Conservation (phyloP, 2,113 vertebrate genomes). For the Leptosomus discolor region DNA sequence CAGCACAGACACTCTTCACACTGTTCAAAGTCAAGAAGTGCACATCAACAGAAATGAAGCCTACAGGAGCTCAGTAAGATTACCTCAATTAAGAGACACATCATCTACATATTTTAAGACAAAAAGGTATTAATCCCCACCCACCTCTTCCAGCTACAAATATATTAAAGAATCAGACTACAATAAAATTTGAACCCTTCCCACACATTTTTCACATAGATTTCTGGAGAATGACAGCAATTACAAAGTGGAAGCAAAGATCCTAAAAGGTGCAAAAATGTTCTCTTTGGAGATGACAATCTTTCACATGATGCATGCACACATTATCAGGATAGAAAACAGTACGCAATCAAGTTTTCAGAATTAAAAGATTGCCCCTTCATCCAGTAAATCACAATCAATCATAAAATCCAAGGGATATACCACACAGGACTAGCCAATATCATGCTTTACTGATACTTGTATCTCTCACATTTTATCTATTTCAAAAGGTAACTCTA, state of each 20-base stretch:
- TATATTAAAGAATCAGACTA: not conserved
- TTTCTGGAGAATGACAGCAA: not conserved
- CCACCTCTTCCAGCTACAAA: not conserved
- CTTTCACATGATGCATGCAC: not conserved
- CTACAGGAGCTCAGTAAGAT: not conserved
- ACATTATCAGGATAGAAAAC: not conserved
- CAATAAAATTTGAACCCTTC: not conserved
- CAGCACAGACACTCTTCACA: conserved; percentile 96
- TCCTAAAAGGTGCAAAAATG: not conserved
- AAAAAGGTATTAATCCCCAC: not conserved
- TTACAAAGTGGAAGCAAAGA: not conserved
- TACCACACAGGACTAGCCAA: not conserved
- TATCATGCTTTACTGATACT: not conserved
- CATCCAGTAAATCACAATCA: not conserved
- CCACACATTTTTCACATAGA: not conserved
- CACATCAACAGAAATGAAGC: not conserved
- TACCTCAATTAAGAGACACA: not conserved
- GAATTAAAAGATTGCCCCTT: not conserved
- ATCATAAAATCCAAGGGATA: not conserved
- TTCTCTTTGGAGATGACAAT: not conserved
- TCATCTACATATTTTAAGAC: not conserved
- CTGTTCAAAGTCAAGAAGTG: conserved; percentile 69
- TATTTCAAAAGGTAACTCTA: not conserved
- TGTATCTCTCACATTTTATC: not conserved
- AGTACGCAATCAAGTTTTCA: not conserved